Conservation (phyloP, 2,888 invertebrate species). For the Polymixis lichenea region DNA sequence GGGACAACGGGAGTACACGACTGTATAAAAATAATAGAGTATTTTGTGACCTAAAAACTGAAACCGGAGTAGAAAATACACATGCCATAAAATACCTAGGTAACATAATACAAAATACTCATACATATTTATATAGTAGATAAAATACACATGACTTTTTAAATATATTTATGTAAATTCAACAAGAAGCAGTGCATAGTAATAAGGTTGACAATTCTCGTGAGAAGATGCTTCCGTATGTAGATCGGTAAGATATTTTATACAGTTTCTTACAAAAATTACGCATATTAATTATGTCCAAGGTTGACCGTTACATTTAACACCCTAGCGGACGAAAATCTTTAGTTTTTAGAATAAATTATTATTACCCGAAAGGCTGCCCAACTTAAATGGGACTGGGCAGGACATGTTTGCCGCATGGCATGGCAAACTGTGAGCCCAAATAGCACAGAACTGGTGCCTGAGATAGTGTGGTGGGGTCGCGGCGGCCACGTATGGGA, state of each 20-base stretch:
- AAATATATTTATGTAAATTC: conserved; percentile 58
- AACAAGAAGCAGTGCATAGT: conserved; percentile 59
- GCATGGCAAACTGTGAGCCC: too few relatives aligned
- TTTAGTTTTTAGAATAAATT: not conserved
- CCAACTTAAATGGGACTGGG: too few relatives aligned
- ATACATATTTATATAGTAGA: conserved; percentile 47
- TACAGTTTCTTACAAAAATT: conserved; percentile 39
- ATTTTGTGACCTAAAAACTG: not conserved
- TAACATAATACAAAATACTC: conserved; percentile 1
- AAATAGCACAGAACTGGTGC: too few relatives aligned
- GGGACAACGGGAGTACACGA: too few relatives aligned
- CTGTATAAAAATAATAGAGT: too few relatives aligned
- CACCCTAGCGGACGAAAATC: conserved; percentile 21
- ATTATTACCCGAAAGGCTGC: not conserved
- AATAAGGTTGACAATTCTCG: conserved; percentile 62
- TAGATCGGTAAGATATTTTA: conserved; percentile 36
- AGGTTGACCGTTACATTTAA: conserved; percentile 56
- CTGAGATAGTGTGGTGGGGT: too few relatives aligned
- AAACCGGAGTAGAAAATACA: not conserved
- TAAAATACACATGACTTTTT: conserved; percentile 31
- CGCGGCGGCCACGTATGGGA: too few relatives aligned
- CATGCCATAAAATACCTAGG: conserved; percentile 16
- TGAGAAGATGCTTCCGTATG: conserved; percentile 54
- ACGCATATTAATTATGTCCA: conserved; percentile 39
- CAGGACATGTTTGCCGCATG: too few relatives aligned